Base-by-base conservation (phyloP, 2,797 vertebrate species). In the Mastacembelus armatus region DNA sequence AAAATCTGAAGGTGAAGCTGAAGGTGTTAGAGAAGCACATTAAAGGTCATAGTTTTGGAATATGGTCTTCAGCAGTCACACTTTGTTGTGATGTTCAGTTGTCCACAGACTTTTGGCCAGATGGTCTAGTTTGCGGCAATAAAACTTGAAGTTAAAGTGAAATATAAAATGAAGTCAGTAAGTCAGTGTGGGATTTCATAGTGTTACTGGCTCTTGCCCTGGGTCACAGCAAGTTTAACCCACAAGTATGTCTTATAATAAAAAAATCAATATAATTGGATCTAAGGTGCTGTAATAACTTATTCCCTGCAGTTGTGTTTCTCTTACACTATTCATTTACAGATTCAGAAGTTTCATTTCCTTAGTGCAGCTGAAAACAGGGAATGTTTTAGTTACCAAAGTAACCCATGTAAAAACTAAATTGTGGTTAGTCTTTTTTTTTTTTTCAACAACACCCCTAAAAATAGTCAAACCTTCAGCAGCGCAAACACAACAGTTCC, bases 301-400 rank as follows among this genome's bases (percentile, higher is more conserved):
- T 2, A 77, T 80, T 65, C 79, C 83, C 78, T 72, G 54, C 55
- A 36, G 65, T 55, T 73, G 65, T 74, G n/a, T n/a, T 81, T 36
- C 71, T 83, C 45, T 74, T 65, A 52, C 36, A 8, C 54, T 52
- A 24, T 33, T 52, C 66, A 11, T 75, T 84, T 58, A 65, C 56
- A 74, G 51, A 66, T 75, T 38, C 36, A 26, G 39, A 61, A 42
- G 30, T 40, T 64, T 62, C 32, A 77, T 66, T 60, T 39, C 33
- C n/a, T 38, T 47, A 49, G 30, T 40, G 40, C 44, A 10, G 52
- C 21, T 36, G 36, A 78, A 70, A 66, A 62, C 58, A 70, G 74
- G 35, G 74, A 57, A 52, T 16, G 40, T 59, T 56, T 62, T 9
- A 58, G 42, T 62, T 33, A 27, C 14, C 35, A 19, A 56, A 61